A percentile compares a stretch with the other conserved stretches of the same genome.
These are phyloP conservation scores for Prinia subflava DNA, from an alignment of 2,113 vertebrate species.

Conservation along the genomic window DNA sequence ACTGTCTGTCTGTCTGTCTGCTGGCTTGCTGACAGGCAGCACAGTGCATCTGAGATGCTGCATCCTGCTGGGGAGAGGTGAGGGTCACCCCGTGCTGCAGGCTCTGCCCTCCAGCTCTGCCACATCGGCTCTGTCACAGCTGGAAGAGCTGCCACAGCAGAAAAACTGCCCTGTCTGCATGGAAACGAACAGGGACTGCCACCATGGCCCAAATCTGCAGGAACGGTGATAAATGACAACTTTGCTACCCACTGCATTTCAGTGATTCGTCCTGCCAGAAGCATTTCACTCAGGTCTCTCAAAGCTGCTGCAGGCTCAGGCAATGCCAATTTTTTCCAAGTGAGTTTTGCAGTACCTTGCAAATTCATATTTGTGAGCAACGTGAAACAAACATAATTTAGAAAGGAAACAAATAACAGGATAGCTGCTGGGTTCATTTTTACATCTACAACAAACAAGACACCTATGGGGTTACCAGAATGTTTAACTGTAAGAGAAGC, in stretches of 20 bases:
- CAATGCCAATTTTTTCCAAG: rapidly evolving
- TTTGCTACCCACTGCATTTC: not conserved
- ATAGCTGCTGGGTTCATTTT: not conserved
- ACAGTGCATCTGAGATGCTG: rapidly evolving
- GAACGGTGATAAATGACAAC: not conserved
- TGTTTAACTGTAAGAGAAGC: not conserved
- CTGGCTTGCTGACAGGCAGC: not conserved
- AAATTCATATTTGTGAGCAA: not conserved
- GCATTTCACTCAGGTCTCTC: not conserved
- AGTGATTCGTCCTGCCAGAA: not conserved
- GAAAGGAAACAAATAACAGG: not conserved
- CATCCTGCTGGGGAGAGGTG: not conserved
- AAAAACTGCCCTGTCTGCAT: not conserved
- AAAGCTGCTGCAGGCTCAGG: not conserved
- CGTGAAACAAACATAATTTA: not conserved
- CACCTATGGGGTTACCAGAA: not conserved
- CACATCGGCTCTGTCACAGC: not conserved
- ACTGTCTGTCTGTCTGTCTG: not conserved
- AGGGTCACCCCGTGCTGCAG: not conserved
- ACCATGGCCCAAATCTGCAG: not conserved
- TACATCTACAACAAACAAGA: not conserved
- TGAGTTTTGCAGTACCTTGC: not conserved
- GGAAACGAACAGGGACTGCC: not conserved
- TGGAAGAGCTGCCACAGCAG: not conserved
- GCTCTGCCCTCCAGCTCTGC: not conserved